Conservation (phyloP, 2,797 vertebrate genomes). For the Gephyroberyx darwinii region DNA sequence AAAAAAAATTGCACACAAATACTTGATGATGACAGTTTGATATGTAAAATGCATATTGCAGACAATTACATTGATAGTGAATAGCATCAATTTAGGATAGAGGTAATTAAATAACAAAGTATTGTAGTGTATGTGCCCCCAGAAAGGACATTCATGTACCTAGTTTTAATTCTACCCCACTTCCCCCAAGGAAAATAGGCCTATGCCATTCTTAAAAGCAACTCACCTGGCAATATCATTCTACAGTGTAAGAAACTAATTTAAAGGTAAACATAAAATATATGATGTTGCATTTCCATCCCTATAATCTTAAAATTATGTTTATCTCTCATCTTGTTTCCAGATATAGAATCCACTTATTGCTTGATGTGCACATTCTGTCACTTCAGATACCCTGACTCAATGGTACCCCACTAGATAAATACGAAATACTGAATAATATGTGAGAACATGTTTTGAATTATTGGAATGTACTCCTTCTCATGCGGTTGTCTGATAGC, state of each 20-base stretch:
- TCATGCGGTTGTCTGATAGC: slow-evolving; percentile 61
- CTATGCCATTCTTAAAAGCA: slow-evolving; percentile 29
- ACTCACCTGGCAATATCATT: slow-evolving; percentile 51
- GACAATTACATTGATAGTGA: slow-evolving; percentile 68
- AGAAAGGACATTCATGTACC: slow-evolving; percentile 52
- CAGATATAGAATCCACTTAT: slow-evolving; percentile 34
- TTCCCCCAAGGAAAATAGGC: slow-evolving; percentile 1
- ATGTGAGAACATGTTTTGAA: slow-evolving; percentile 35
- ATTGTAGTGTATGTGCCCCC: slow-evolving; percentile 66
- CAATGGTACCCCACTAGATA: slow-evolving; percentile 35
- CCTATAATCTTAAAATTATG: slow-evolving; percentile 17
- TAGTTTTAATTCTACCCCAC: slow-evolving; percentile 20
- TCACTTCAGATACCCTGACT: slow-evolving; percentile 45
- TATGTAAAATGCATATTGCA: slow-evolving; percentile 64
- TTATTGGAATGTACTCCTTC: slow-evolving; percentile 59
- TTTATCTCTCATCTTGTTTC: slow-evolving; percentile 42
- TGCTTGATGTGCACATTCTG: slow-evolving; percentile 55
- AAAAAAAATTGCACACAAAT: slow-evolving; percentile 63
- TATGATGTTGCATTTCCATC: slow-evolving; percentile 25
- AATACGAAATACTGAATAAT: slow-evolving; percentile 39
- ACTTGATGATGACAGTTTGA: slow-evolving; percentile 51
- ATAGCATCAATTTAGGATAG: slow-evolving; percentile 70
- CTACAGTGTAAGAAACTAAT: slow-evolving; percentile 46
- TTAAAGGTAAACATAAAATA: slow-evolving; percentile 28
- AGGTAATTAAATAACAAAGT: slow-evolving; percentile 67